phyloP scores from a whole-genome alignment of 1,140 invertebrate genomes.

The Listronotus bonariensis region DNA sequence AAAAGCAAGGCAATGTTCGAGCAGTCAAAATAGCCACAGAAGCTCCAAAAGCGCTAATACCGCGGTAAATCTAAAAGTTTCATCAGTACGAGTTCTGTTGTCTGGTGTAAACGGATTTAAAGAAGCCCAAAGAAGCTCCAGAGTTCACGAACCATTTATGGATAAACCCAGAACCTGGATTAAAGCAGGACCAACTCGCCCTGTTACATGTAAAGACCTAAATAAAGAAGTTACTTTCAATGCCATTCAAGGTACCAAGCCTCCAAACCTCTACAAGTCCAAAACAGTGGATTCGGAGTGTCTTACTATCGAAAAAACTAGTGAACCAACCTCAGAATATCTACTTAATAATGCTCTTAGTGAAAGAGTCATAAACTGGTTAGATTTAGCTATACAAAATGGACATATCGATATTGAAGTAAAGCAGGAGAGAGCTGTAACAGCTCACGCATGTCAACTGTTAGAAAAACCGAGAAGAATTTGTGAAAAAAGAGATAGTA shows the following conservation, averaged over 20 bases:
- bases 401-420: conserved; percentile 15
- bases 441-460: neutral
- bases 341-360: conserved; percentile 46
- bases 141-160: too few species aligned
- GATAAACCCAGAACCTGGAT: conserved; percentile 18
- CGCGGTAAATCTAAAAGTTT: conserved; percentile 31
- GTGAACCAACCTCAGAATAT: neutral
- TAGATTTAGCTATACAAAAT: conserved; percentile 59
- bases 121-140: neutral
- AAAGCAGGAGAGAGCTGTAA: conserved; percentile 7
- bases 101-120: conserved; percentile 13
- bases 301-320: neutral
- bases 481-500: neutral
- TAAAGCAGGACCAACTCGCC: neutral
- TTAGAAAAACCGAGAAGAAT: neutral
- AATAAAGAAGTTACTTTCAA: conserved; percentile 24
- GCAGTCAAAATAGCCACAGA: conserved; percentile 48
- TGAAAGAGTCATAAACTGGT: conserved; percentile 64
- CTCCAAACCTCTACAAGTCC: neutral
- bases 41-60: conserved; percentile 20
- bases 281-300: neutral
- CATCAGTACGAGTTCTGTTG: conserved; percentile 35
- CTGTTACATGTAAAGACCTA: conserved; percentile 6
- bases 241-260: conserved; percentile 1
- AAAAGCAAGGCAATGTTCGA: neutral